Percentiles rank a stretch among this genome's conserved stretches.
Evolutionary conservation across 2,113 vertebrate species (phyloP).

Genomic region (Albula glossodonta): DNA sequence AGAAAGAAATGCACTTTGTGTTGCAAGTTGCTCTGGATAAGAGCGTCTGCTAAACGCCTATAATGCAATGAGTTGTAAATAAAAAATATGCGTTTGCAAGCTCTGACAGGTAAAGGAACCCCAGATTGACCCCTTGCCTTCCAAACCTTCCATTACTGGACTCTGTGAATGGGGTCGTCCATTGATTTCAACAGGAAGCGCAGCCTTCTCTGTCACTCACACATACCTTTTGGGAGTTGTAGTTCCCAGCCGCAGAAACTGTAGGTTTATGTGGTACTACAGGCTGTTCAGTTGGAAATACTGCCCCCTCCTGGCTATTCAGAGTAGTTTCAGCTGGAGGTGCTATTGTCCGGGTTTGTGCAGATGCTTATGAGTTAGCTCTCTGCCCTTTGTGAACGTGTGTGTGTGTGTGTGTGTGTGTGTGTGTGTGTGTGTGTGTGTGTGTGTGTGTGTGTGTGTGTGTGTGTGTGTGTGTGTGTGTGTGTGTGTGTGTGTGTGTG

Average conservation of each 20-base stretch:
- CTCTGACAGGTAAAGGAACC: neutral
- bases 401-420: no score
- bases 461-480: no score
- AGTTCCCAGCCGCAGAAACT: no score
- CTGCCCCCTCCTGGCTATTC: slow-evolving; percentile 53
- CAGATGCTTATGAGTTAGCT: neutral
- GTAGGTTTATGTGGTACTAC: no score
- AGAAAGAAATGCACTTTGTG: no score
- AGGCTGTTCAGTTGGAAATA: slow-evolving; percentile 17
- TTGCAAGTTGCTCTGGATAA: no score
- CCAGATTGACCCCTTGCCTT: no score
- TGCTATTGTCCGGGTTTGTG: no score
- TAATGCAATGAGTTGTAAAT: neutral
- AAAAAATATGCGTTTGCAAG: neutral
- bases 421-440: no score
- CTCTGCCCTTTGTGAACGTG: no score
- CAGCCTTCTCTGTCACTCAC: neutral
- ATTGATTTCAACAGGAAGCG: neutral
- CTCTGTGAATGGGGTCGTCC: neutral
- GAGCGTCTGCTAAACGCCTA: neutral
- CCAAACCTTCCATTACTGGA: neutral
- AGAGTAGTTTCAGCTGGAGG: neutral
- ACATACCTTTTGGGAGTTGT: neutral
- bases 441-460: no score
- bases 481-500: neutral